These are phyloP conservation scores for Diplogasteroides magnus DNA, from an alignment of 1,140 invertebrate genomes.

Conservation along the genomic window DNA sequence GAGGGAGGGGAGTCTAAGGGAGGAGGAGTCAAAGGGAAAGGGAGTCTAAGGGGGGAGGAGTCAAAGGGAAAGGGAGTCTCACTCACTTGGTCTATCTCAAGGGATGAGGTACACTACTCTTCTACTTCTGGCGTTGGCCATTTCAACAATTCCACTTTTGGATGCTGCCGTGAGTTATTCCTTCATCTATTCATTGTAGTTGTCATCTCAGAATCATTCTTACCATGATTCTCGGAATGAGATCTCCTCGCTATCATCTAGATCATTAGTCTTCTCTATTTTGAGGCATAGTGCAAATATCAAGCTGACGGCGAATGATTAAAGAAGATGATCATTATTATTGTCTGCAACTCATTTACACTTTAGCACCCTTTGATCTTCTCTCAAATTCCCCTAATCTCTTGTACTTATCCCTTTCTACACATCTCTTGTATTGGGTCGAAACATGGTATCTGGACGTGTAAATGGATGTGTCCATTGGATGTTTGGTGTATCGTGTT, in stretches of 20 bases:
- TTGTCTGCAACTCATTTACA: neutral
- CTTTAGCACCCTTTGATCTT: neutral
- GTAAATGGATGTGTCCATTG: too few species aligned
- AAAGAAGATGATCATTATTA: too few species aligned
- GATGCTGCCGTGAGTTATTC: neutral
- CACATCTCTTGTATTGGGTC: too few species aligned
- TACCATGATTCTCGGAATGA: neutral
- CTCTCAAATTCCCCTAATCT: neutral
- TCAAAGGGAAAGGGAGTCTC: too few species aligned
- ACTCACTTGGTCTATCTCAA: neutral
- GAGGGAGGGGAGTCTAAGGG: too few species aligned
- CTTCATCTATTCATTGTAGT: neutral
- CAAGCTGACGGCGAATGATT: too few species aligned
- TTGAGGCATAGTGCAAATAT: too few species aligned
- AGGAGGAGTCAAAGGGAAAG: too few species aligned
- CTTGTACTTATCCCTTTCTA: too few species aligned
- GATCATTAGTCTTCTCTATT: neutral
- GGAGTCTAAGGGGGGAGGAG: too few species aligned
- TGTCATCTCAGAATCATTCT: neutral
- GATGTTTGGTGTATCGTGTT: neutral
- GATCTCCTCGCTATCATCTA: neutral
- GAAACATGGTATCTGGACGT: too few species aligned
- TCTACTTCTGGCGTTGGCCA: neutral
- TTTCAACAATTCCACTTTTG: neutral
- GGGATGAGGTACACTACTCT: neutral